Base-by-base conservation (phyloP, 2,888 invertebrate genomes). In the Peribatodes rhomboidaria region DNA sequence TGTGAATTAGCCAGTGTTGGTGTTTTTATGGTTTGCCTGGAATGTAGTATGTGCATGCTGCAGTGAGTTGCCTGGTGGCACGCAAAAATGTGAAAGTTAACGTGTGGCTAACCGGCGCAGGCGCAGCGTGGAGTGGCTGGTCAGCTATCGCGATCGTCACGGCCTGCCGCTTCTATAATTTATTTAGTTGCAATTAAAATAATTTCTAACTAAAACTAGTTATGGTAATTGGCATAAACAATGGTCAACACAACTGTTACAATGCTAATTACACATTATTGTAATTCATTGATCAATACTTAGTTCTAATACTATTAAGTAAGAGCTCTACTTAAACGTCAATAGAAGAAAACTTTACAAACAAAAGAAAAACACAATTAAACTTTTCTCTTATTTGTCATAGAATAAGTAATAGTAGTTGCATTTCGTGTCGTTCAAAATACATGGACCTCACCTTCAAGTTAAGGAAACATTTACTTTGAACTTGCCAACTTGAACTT, bases 81-180 rank as follows among this genome's bases (percentile, higher is more conserved):
- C 64, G 69, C 73, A 81, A 81, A 86, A 86, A 84, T 87, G 87
- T 87, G 87, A 87, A 87, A 87, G 87, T 86, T 77, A 76, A 78
- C 62, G 75, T 73, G 72, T 75, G 73, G 42, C 33, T 50, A 39
- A 33, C 37, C 37, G 33, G 59, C 67, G 58, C 63, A 53, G 46
- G 54, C 54, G 58, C 47, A 63, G 46, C n/a, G 31, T 60, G 65
- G 60, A 67, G 50, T 64, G 56, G 61, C 47, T 57, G 52, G 39
- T 41, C n/a, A 56, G 63, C 50, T 65, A 73, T 71, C 65, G 67
- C 66, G 57, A 55, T 65, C 47, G 57, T 65, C 67, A 68, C 58
- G 67, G 58, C 52, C 33, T 49, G 62, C 13, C 55, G 55, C 50
- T 33, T 55, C 54, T 46, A 27, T 62, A 42, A 60, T 56, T 22